A percentile compares a stretch with the other conserved stretches of the same genome.
These are phyloP conservation scores for Conus betulinus DNA, from an alignment of 1,140 invertebrate genomes.

Conservation along the genomic window DNA sequence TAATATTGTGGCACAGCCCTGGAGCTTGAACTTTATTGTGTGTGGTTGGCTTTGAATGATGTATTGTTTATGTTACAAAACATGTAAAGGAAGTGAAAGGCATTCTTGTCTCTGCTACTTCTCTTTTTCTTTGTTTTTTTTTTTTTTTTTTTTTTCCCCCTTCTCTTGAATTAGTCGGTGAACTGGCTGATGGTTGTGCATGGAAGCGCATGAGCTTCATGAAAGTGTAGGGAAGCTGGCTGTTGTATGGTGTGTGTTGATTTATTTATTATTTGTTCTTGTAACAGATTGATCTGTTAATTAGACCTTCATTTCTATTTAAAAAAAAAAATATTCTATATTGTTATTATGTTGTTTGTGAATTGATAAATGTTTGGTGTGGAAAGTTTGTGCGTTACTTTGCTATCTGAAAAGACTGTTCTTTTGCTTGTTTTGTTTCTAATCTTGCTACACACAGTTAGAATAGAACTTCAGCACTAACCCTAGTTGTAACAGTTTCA, in stretches of 20 bases:
- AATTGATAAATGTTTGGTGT: not conserved
- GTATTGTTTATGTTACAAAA: not conserved
- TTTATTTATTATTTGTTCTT: too few species aligned
- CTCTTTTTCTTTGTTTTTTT: not conserved
- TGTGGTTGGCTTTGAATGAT: not conserved
- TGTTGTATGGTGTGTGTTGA: not conserved
- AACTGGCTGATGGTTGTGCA: not conserved
- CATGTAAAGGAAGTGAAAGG: not conserved
- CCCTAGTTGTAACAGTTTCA: too few species aligned
- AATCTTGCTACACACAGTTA: not conserved
- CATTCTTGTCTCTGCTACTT: not conserved
- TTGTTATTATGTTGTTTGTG: not conserved
- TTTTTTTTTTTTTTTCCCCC: not conserved
- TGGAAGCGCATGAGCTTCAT: not conserved
- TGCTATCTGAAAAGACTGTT: too few species aligned
- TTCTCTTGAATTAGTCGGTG: not conserved
- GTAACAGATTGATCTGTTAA: not conserved
- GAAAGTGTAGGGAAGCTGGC: not conserved
- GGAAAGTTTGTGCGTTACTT: not conserved
- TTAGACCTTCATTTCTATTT: not conserved
- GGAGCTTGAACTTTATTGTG: not conserved
- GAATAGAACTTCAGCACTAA: not conserved
- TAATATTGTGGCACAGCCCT: not conserved
- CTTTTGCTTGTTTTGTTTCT: not conserved
- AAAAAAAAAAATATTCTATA: not conserved